Percentiles rank a stretch among this genome's conserved stretches.
These are phyloP conservation scores for Kuschelorhynchus macadamiae DNA, from an alignment of 2,888 invertebrate species.

Conservation along the genomic window DNA sequence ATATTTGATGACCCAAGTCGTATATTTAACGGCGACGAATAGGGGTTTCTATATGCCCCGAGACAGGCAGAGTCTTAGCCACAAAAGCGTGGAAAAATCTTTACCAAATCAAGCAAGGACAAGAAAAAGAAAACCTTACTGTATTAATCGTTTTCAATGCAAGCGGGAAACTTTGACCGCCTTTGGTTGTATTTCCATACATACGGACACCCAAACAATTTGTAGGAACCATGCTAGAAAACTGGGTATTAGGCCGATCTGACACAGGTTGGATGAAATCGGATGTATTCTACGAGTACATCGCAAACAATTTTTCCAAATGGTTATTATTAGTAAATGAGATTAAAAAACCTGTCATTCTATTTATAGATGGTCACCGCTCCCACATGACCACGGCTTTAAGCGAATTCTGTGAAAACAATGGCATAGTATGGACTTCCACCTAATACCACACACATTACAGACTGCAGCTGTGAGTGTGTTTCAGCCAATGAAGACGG, in stretches of 20 bases:
- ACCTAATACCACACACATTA: constrained; percentile 49
- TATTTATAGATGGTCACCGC: constrained; percentile 47
- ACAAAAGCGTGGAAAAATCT: constrained; percentile 54
- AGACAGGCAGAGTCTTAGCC: constrained; percentile 48
- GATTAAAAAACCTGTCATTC: constrained; percentile 45
- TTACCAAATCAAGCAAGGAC: constrained; percentile 53
- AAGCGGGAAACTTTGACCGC: constrained; percentile 43
- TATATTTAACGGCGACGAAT: constrained; percentile 61
- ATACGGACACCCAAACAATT: constrained; percentile 50
- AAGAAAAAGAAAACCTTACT: constrained; percentile 57
- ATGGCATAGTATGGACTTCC: constrained; percentile 41
- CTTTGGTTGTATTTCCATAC: constrained; percentile 51
- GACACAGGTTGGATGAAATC: constrained; percentile 56
- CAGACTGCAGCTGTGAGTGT: constrained; percentile 57
- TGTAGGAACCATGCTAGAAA: constrained; percentile 46
- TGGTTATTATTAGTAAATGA: constrained; percentile 35
- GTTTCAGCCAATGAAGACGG: constrained; percentile 53
- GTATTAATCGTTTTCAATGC: constrained; percentile 51
- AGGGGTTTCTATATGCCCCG: constrained; percentile 58
- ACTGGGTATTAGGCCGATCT: constrained; percentile 52
- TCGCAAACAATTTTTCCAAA: constrained; percentile 42
- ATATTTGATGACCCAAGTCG: constrained; percentile 55
- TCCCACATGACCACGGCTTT: constrained; percentile 43
- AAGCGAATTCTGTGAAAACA: constrained; percentile 42
- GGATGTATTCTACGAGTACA: constrained; percentile 49